These are phyloP conservation scores for Fregetta grallaria DNA, from an alignment of 2,113 vertebrate genomes.

Conservation along the genomic window DNA sequence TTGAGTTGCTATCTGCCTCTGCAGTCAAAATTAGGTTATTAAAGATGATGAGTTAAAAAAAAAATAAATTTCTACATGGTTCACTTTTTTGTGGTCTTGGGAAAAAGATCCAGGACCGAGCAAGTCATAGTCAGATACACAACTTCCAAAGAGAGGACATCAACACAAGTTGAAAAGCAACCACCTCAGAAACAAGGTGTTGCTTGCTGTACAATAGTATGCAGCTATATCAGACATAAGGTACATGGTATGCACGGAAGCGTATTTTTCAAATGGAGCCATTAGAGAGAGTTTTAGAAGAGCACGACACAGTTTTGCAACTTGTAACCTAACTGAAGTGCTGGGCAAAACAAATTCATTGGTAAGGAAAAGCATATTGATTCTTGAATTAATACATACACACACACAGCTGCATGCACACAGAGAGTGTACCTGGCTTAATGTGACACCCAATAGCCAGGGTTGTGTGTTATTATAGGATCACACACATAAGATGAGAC, in stretches of 20 bases:
- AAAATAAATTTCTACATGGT: neutral
- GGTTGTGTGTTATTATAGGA: accelerated
- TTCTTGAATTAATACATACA: neutral
- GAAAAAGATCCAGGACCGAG: neutral
- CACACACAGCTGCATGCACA: neutral
- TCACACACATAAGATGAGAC: neutral
- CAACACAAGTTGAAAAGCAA: neutral
- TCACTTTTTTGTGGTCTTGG: neutral
- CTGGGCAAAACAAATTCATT: neutral
- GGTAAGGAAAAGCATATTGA: neutral
- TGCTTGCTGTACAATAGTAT: neutral
- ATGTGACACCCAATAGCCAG: neutral
- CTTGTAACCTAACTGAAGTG: neutral
- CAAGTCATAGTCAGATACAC: neutral
- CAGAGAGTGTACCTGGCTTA: neutral
- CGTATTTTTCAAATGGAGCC: neutral
- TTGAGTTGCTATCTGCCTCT: neutral
- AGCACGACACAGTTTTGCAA: neutral
- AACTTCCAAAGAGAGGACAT: neutral
- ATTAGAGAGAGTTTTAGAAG: neutral
- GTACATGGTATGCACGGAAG: accelerated
- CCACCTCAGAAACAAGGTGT: neutral
- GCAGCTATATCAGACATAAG: no score
- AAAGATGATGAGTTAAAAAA: neutral
- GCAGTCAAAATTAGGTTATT: neutral